A percentile compares a stretch with the other conserved stretches of the same genome.
These are phyloP conservation scores for Mobula hypostoma DNA, from an alignment of 2,113 vertebrate genomes.

Conservation along the genomic window DNA sequence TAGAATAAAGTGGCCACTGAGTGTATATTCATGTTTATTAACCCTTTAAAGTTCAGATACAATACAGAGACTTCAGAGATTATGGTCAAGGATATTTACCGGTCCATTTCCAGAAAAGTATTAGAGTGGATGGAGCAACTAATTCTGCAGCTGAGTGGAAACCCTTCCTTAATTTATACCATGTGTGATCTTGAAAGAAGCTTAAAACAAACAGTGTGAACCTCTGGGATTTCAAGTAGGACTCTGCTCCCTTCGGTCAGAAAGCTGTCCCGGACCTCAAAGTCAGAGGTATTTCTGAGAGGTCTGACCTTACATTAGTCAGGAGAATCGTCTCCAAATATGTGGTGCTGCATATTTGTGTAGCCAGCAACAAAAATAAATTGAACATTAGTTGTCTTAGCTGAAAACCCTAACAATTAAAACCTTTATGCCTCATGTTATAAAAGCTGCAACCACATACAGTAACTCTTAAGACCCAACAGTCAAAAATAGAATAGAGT, in stretches of 20 bases:
- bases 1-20: too few species aligned
- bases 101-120: background rate
- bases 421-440: background rate
- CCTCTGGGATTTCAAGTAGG: slow-evolving; percentile 16
- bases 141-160: slow-evolving; percentile 12
- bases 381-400: slow-evolving; percentile 15
- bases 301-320: slow-evolving; percentile 28
- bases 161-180: slow-evolving; percentile 21
- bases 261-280: slow-evolving; percentile 14
- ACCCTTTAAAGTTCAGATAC: slow-evolving; percentile 10
- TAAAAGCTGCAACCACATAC: background rate
- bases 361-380: slow-evolving; percentile 29
- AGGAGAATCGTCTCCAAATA: background rate
- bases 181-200: slow-evolving; percentile 33
- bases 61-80: background rate
- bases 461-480: background rate
- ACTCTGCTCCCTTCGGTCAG: slow-evolving; percentile 11
- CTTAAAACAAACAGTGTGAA: slow-evolving; percentile 33
- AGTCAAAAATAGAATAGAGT: background rate
- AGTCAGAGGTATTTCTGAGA: slow-evolving; percentile 25
- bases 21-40: background rate
- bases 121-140: background rate
- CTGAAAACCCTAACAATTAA: slow-evolving; percentile 23
- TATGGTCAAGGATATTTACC: background rate
- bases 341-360: slow-evolving; percentile 20